A percentile compares a stretch with the other conserved stretches of the same genome.
Conservation (phyloP, 2,113 vertebrate genomes). For the Bettongia penicillata region DNA sequence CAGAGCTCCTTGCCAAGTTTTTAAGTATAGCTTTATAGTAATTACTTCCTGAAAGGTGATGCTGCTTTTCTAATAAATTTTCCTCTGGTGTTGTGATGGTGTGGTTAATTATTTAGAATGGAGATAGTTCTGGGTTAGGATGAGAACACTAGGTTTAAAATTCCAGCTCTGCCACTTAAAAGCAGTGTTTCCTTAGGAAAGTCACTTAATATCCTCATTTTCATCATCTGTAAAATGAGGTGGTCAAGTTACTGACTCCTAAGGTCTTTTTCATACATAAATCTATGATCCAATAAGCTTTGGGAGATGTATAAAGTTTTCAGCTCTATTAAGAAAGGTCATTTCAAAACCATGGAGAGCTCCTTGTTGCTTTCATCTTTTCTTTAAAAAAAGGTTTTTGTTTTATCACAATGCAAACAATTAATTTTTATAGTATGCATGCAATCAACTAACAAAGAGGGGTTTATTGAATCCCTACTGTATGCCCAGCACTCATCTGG, state of each 20-base stretch:
- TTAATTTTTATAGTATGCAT: background rate
- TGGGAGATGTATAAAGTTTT: background rate
- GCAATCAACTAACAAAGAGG: background rate
- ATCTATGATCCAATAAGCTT: background rate
- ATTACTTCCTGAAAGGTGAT: background rate
- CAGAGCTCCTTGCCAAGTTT: background rate
- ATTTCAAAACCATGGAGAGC: background rate
- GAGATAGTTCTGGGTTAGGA: background rate
- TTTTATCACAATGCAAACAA: background rate
- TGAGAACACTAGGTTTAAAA: background rate
- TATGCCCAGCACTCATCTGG: background rate
- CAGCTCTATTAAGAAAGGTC: background rate
- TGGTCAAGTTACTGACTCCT: background rate
- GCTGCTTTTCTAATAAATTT: background rate
- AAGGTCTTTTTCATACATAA: background rate
- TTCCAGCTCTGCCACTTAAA: background rate
- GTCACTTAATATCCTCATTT: background rate
- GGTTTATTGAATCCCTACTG: background rate
- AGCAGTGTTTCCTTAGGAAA: background rate
- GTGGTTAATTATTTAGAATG: background rate
- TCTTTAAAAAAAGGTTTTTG: no score
- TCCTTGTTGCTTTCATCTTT: background rate
- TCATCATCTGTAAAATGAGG: background rate
- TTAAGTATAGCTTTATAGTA: background rate
- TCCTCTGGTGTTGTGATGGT: background rate